Conservation (phyloP, 2,113 vertebrate genomes). For the Planiliza haematocheilus region DNA sequence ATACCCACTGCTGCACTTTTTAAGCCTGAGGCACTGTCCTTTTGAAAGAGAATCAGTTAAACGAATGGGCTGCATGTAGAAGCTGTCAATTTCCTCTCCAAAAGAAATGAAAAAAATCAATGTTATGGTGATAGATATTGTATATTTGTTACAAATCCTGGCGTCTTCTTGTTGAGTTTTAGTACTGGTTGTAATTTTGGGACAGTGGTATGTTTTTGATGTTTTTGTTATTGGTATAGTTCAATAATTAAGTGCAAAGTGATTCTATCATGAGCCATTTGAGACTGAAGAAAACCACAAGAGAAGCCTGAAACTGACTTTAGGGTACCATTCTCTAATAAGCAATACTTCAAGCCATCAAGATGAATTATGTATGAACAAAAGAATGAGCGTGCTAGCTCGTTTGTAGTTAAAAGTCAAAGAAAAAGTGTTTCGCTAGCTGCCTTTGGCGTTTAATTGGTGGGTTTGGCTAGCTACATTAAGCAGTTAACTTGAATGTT, state of each 20-base stretch:
- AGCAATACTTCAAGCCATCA: not conserved
- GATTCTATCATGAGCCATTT: constrained; percentile 35
- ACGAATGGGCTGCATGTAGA: constrained; percentile 54
- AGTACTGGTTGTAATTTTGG: constrained; percentile 60
- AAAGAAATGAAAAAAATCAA: constrained; percentile 7
- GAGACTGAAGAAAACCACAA: constrained; percentile 35
- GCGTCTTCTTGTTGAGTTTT: constrained; percentile 48
- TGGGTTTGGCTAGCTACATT: too few relatives aligned
- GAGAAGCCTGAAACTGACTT: constrained; percentile 18
- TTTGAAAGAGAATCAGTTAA: constrained; percentile 30
- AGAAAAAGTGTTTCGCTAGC: too few relatives aligned
- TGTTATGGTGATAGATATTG: constrained; percentile 63
- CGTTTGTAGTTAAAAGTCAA: too few relatives aligned
- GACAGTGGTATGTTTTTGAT: constrained; percentile 55
- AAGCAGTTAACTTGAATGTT: too few relatives aligned
- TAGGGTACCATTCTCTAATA: constrained; percentile 27
- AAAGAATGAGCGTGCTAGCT: too few relatives aligned
- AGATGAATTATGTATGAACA: too few relatives aligned
- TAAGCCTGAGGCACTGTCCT: constrained; percentile 58
- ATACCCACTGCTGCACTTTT: constrained; percentile 78
- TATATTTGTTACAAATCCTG: constrained; percentile 64
- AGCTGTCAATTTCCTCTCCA: constrained; percentile 40
- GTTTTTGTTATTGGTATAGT: constrained; percentile 55
- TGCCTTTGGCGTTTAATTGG: too few relatives aligned
- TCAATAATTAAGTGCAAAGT: constrained; percentile 49